A percentile compares a stretch with the other conserved stretches of the same genome.
phyloP scores from a whole-genome alignment of 1,140 invertebrate species.

The Drosophila biarmipes region DNA sequence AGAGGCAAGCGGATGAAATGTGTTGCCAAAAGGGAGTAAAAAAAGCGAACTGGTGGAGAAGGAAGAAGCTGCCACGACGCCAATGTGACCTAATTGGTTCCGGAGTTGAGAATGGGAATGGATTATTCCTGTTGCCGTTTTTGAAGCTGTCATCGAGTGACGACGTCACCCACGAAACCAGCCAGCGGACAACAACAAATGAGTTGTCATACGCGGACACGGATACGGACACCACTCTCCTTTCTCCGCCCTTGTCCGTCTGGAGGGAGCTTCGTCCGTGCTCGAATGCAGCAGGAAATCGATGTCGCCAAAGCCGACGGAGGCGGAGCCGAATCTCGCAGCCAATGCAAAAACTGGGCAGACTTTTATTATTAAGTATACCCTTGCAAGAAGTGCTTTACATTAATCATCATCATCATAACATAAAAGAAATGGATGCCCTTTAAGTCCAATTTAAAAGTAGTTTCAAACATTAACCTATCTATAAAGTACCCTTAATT shows the following conservation, averaged over 20 bases:
- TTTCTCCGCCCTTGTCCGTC: background rate
- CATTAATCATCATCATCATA: no score
- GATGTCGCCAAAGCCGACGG: slow-evolving; percentile 45
- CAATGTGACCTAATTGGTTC: slow-evolving; percentile 74
- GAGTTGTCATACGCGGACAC: slow-evolving; percentile 54
- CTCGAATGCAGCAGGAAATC: slow-evolving; percentile 30
- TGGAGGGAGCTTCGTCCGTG: slow-evolving; percentile 2
- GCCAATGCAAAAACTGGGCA: background rate
- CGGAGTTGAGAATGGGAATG: slow-evolving; percentile 35
- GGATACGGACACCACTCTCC: background rate
- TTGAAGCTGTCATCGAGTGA: slow-evolving; percentile 51
- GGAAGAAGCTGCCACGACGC: slow-evolving; percentile 36
- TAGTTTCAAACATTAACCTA: no score
- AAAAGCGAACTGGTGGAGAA: slow-evolving; percentile 13
- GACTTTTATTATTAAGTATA: background rate
- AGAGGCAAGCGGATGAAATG: slow-evolving; percentile 6
- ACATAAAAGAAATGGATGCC: no score
- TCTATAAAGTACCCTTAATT: no score
- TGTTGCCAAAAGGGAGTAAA: slow-evolving; percentile 23
- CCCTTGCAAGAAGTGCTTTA: background rate
- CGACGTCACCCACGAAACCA: slow-evolving; percentile 67
- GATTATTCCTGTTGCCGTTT: slow-evolving; percentile 27
- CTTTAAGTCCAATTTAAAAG: no score
- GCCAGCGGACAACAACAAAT: slow-evolving; percentile 54
- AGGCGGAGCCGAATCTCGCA: background rate